Percentiles rank a stretch among this genome's conserved stretches.
These are phyloP conservation scores for Campoplex capitator DNA, from an alignment of 2,888 invertebrate species.

Conservation along the genomic window DNA sequence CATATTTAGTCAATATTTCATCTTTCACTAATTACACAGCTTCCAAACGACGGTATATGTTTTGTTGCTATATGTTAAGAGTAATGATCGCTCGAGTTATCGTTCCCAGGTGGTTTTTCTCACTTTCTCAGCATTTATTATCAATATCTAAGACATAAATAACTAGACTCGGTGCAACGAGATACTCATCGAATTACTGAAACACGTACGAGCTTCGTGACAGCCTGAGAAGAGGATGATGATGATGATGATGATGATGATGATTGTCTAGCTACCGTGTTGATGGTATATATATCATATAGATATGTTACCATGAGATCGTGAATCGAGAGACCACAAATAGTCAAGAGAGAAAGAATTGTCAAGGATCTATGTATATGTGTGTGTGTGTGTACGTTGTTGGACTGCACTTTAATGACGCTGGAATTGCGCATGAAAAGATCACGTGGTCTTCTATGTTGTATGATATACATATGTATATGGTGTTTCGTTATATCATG, in stretches of 20 bases:
- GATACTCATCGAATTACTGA: slow-evolving; percentile 57
- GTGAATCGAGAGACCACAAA: slow-evolving; percentile 53
- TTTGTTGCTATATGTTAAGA: background rate
- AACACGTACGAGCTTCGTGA: slow-evolving; percentile 55
- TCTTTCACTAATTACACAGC: background rate
- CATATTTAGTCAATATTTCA: background rate
- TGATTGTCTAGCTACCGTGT: slow-evolving; percentile 31
- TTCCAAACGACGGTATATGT: background rate
- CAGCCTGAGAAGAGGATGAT: slow-evolving; percentile 41
- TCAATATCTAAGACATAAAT: slow-evolving; percentile 19
- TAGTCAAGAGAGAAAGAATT: slow-evolving; percentile 55
- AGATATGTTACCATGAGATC: slow-evolving; percentile 15
- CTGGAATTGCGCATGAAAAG: slow-evolving; percentile 54
- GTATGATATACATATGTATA: background rate
- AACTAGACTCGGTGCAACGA: slow-evolving; percentile 34
- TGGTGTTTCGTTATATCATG: background rate
- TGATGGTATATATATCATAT: background rate
- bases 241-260: slow-evolving; percentile 46
- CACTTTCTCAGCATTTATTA: slow-evolving; percentile 19
- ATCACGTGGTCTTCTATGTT: slow-evolving; percentile 42
- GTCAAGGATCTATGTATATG: slow-evolving; percentile 21
- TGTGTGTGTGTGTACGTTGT: slow-evolving; percentile 21
- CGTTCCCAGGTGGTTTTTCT: slow-evolving; percentile 52
- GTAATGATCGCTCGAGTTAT: slow-evolving; percentile 44
- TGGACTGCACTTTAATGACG: slow-evolving; percentile 49